Evolutionary conservation across 2,888 invertebrate genomes (phyloP).

Genomic region (Phalera bucephala): DNA sequence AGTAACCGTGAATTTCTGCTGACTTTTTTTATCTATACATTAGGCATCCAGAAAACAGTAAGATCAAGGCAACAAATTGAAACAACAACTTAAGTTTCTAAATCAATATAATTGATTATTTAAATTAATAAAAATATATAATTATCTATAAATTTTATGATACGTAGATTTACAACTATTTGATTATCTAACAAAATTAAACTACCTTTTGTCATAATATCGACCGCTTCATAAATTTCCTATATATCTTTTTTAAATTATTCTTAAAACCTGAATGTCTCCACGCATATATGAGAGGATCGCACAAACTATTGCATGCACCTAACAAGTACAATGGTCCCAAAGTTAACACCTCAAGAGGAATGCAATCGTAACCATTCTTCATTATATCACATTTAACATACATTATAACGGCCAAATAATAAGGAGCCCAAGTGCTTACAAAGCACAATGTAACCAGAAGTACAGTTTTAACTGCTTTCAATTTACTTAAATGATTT

Average conservation of each 20-base stretch:
- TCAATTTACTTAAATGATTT: conserved; percentile 72
- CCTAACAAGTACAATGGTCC: conserved; percentile 83
- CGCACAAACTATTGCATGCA: conserved; percentile 79
- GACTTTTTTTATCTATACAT: too few relatives aligned
- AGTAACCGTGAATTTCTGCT: too few relatives aligned
- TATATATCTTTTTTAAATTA: conserved; percentile 61
- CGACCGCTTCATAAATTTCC: conserved; percentile 41
- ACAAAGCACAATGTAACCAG: conserved; percentile 81
- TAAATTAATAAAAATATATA: conserved; percentile 4
- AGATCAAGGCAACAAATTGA: too few relatives aligned
- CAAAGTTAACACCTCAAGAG: conserved; percentile 75
- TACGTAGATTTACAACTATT: not conserved
- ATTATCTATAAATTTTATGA: conserved; percentile 12
- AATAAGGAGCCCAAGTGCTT: conserved; percentile 84
- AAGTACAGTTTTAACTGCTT: conserved; percentile 83
- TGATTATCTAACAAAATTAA: not conserved
- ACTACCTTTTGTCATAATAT: conserved; percentile 13
- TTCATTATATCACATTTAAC: conserved; percentile 68
- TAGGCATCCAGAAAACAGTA: too few relatives aligned
- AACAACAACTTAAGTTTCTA: too few relatives aligned
- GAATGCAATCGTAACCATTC: conserved; percentile 67
- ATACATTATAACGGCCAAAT: conserved; percentile 76
- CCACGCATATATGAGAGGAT: conserved; percentile 85
- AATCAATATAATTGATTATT: not conserved
- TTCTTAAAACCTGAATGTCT: conserved; percentile 84